Conservation (phyloP, 1,140 invertebrate species). For the Diprion similis region DNA sequence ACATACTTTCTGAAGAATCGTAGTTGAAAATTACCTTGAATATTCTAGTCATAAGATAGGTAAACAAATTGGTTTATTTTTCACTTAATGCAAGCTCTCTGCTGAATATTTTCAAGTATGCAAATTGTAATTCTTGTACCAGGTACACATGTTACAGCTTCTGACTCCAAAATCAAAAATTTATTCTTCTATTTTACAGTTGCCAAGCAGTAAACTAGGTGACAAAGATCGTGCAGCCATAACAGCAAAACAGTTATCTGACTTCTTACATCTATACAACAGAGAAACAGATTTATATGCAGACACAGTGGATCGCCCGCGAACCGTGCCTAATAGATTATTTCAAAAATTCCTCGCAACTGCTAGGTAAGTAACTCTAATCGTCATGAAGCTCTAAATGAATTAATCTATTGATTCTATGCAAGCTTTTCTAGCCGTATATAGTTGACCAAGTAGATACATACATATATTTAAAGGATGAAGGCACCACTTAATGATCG, state of each 20-base stretch:
- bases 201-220: slow-evolving; percentile 77
- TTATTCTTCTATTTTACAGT: slow-evolving; percentile 56
- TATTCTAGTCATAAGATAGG: too few relatives aligned
- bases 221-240: slow-evolving; percentile 86
- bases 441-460: too few relatives aligned
- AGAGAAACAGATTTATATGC: slow-evolving; percentile 81
- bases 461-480: too few relatives aligned
- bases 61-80: too few relatives aligned
- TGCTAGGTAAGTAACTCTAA: slow-evolving; percentile 48
- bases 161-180: slow-evolving; percentile 1
- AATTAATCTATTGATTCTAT: too few relatives aligned
- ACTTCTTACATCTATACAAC: slow-evolving; percentile 90
- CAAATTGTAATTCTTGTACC: background rate
- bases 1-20: too few relatives aligned
- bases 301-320: slow-evolving; percentile 70
- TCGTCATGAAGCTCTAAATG: too few relatives aligned
- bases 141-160: background rate
- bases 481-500: too few relatives aligned
- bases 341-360: slow-evolving; percentile 67
- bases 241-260: slow-evolving; percentile 89
- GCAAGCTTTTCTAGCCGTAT: too few relatives aligned
- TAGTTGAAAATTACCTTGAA: too few relatives aligned
- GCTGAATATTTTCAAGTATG: too few relatives aligned
- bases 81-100: too few relatives aligned
- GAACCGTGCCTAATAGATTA: slow-evolving; percentile 65